Conservation (phyloP, 2,888 invertebrate species). For the Philonicus albiceps region DNA sequence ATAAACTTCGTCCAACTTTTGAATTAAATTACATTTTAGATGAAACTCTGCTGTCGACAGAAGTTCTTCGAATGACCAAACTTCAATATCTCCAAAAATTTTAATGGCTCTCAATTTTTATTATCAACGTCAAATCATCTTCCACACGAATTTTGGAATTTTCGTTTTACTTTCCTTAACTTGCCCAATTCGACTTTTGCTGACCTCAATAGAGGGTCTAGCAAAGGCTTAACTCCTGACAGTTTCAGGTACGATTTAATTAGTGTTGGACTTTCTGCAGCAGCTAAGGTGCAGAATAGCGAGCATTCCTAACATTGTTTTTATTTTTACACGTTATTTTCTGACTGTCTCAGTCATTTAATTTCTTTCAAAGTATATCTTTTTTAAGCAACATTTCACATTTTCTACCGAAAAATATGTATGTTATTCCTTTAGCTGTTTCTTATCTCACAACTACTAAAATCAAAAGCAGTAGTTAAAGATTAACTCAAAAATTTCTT, state of each 20-base stretch:
- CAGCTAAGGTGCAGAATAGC: neutral
- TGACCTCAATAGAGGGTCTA: neutral
- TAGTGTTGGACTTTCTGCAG: neutral
- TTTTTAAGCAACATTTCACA: no score
- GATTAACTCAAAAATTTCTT: no score
- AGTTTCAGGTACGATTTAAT: neutral
- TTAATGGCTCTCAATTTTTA: neutral
- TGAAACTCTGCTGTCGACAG: neutral
- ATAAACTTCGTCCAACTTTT: neutral
- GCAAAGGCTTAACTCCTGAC: neutral
- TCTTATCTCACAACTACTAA: no score
- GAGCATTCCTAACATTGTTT: neutral
- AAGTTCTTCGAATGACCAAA: constrained; percentile 8
- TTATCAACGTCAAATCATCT: neutral
- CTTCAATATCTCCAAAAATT: constrained; percentile 7
- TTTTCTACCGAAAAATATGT: no score
- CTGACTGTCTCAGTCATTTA: no score
- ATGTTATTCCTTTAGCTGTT: no score
- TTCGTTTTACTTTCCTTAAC: neutral
- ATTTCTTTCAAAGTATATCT: no score
- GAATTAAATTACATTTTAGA: constrained; percentile 18
- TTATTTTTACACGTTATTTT: neutral
- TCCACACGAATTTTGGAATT: neutral
- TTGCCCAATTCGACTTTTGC: neutral
- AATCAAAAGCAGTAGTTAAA: no score